Conservation (phyloP, 1,140 invertebrate genomes). For the Whitmania pigra region DNA sequence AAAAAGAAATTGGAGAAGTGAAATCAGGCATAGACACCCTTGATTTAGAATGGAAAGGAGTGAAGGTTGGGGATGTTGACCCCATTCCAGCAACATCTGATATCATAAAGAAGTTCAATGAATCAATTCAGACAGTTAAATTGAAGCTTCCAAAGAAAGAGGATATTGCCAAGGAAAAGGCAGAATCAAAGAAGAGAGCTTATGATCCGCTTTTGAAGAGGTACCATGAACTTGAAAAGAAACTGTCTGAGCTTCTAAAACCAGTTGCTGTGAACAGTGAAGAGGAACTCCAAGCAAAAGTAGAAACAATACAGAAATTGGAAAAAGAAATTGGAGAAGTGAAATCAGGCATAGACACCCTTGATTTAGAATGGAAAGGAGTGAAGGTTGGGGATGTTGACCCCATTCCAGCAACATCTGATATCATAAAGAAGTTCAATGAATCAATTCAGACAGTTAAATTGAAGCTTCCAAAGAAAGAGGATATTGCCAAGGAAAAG, state of each 20-base stretch:
- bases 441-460: not conserved
- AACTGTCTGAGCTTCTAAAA: not conserved
- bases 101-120: not conserved
- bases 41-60: constrained; percentile 1
- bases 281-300: not conserved
- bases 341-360: not conserved
- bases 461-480: constrained; percentile 7
- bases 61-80: not conserved
- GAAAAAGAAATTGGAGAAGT: constrained; percentile 7
- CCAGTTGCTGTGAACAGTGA: not conserved
- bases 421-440: not conserved
- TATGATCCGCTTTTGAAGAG: not conserved
- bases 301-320: not conserved
- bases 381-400: not conserved
- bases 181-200: not conserved
- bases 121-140: not conserved
- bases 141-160: constrained; percentile 7
- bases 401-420: not conserved
- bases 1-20: constrained; percentile 4
- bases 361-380: constrained; percentile 5
- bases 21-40: not conserved
- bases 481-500: not conserved
- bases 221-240: not conserved
- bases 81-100: not conserved
- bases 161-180: not conserved